Evolutionary conservation across 2,113 vertebrate species (phyloP).

Genomic region (Donacobius atricapilla): DNA sequence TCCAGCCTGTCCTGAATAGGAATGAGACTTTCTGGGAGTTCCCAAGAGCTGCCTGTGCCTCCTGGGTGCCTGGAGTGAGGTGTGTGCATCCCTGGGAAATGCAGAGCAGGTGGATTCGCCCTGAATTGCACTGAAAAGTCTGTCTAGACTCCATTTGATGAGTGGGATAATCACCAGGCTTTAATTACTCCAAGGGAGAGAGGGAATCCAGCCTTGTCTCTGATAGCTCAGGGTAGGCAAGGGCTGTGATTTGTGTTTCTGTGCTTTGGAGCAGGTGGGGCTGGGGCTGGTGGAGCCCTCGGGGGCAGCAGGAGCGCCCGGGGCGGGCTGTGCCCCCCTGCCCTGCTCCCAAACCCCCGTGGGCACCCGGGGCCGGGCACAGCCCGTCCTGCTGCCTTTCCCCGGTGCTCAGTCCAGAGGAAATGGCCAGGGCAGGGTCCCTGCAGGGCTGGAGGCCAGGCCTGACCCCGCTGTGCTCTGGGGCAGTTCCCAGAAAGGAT

Average conservation of each 20-base stretch:
- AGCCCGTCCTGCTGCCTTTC: no score
- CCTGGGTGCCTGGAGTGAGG: neutral
- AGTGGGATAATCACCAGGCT: neutral
- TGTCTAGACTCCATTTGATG: neutral
- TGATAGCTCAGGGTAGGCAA: neutral
- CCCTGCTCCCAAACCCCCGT: neutral
- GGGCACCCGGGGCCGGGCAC: accelerated
- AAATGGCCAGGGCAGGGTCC: neutral
- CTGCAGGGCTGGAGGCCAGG: neutral
- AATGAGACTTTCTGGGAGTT: accelerated
- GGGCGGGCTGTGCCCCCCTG: neutral
- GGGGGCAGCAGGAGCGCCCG: neutral
- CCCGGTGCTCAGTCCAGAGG: no score
- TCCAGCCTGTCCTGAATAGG: accelerated
- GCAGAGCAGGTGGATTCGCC: neutral
- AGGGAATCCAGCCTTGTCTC: neutral
- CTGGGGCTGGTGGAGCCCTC: no score
- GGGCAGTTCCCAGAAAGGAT: constrained; percentile 28
- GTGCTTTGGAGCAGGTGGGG: neutral
- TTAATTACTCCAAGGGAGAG: neutral
- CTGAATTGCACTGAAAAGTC: neutral
- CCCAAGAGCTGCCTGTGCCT: neutral
- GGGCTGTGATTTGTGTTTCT: neutral
- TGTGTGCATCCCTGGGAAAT: accelerated
- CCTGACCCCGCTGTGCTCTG: neutral